A percentile compares a stretch with the other conserved stretches of the same genome.
Evolutionary conservation across 2,113 vertebrate genomes (phyloP).

Genomic region (Oreochromis spilurus): DNA sequence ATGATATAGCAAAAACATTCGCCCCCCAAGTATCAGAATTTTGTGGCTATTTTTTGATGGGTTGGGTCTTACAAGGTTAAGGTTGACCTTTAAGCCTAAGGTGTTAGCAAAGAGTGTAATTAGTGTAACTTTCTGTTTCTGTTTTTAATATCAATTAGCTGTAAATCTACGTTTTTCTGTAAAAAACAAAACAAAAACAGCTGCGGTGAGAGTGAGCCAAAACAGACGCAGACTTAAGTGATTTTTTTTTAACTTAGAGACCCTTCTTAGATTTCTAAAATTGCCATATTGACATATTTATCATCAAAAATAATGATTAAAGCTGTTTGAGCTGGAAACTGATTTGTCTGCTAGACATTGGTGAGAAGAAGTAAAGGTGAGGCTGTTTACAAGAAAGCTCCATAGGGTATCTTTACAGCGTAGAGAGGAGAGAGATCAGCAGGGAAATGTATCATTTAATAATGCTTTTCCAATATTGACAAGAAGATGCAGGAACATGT

Average conservation of each 20-base stretch:
- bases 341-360: neutral
- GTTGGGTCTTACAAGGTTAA: accelerated
- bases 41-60: neutral
- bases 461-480: conserved; percentile 2
- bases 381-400: neutral
- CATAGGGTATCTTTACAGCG: neutral
- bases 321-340: neutral
- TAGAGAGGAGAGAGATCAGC: neutral
- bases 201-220: neutral
- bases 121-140: neutral
- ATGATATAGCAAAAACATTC: neutral
- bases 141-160: neutral
- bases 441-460: conserved; percentile 13
- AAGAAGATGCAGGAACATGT: neutral
- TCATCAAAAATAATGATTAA: neutral
- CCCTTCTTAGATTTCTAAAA: neutral
- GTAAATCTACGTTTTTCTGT: neutral
- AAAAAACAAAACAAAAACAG: neutral
- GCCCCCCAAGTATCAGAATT: accelerated
- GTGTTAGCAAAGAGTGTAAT: neutral
- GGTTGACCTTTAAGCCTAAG: neutral
- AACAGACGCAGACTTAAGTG: accelerated
- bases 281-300: accelerated
- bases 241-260: accelerated
- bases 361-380: neutral